These are phyloP conservation scores for Beris chalybata DNA, from an alignment of 2,888 invertebrate genomes.

Conservation along the genomic window DNA sequence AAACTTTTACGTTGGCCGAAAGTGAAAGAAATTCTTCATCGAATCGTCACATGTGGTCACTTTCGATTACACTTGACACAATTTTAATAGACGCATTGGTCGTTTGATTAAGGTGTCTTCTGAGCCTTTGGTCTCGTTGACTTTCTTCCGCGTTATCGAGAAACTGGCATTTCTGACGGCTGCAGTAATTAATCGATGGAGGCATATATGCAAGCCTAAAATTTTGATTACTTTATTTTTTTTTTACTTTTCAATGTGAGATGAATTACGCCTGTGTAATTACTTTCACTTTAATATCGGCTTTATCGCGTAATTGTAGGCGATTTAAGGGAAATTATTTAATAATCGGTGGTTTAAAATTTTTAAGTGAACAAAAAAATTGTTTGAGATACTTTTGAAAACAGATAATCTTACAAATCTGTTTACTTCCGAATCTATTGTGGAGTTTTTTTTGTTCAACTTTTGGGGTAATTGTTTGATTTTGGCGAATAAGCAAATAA, in stretches of 20 bases:
- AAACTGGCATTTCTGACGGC: too few species aligned
- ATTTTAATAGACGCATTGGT: constrained; percentile 10
- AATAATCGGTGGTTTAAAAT: background rate
- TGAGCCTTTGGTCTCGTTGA: too few species aligned
- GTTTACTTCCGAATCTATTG: background rate
- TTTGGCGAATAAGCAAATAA: constrained; percentile 1
- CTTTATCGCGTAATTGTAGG: background rate
- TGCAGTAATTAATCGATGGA: too few species aligned
- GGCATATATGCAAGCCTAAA: too few species aligned
- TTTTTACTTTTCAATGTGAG: too few species aligned
- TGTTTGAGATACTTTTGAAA: background rate
- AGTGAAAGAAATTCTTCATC: constrained; percentile 22
- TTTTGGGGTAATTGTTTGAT: background rate
- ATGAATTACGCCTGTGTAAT: background rate
- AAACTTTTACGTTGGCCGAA: constrained; percentile 20
- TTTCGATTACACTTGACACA: constrained; percentile 20
- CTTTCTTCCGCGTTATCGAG: too few species aligned
- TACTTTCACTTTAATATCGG: constrained; percentile 17
- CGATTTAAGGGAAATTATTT: constrained; percentile 12
- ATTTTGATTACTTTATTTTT: too few species aligned
- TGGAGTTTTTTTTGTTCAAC: background rate
- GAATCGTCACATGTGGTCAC: constrained; percentile 4
- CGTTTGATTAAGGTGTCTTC: too few species aligned
- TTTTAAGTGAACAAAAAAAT: background rate
- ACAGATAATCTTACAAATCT: constrained; percentile 5